Percentiles rank a stretch among this genome's conserved stretches.
These are phyloP conservation scores for Scomber colias DNA, from an alignment of 2,113 vertebrate species.

Conservation along the genomic window DNA sequence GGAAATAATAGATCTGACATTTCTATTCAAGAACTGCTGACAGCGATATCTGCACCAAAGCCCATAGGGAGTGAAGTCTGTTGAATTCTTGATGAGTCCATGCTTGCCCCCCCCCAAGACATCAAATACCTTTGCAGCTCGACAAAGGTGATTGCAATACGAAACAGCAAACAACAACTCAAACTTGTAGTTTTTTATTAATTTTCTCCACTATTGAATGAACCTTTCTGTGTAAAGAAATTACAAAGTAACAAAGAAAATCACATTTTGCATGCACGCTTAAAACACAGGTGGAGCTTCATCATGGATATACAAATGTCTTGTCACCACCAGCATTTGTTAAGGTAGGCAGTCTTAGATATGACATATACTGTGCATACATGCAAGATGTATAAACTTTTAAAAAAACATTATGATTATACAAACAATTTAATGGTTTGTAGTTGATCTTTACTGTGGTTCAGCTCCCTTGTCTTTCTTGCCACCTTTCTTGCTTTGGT, in stretches of 20 bases:
- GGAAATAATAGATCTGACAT: not conserved
- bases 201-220: not conserved
- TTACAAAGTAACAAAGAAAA: not conserved
- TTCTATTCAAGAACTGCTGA: constrained; percentile 5
- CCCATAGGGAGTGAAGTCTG: constrained; percentile 21
- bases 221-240: not conserved
- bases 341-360: not conserved
- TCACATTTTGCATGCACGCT: not conserved
- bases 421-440: constrained; percentile 1
- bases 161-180: not conserved
- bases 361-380: not conserved
- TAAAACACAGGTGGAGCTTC: not conserved
- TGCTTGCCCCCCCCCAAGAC: constrained; percentile 20
- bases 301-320: not conserved
- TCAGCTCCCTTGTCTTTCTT: constrained; percentile 45
- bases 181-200: constrained; percentile 22
- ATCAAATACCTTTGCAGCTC: constrained; percentile 18
- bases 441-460: constrained; percentile 30
- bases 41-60: constrained; percentile 16
- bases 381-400: not conserved
- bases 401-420: not conserved
- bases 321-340: not conserved
- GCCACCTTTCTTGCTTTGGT: constrained; percentile 58
- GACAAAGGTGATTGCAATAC: constrained; percentile 2
- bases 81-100: constrained; percentile 55